A percentile compares a stretch with the other conserved stretches of the same genome.
Conservation (phyloP, 2,888 invertebrate species). For the Yponomeuta plumbellus region DNA sequence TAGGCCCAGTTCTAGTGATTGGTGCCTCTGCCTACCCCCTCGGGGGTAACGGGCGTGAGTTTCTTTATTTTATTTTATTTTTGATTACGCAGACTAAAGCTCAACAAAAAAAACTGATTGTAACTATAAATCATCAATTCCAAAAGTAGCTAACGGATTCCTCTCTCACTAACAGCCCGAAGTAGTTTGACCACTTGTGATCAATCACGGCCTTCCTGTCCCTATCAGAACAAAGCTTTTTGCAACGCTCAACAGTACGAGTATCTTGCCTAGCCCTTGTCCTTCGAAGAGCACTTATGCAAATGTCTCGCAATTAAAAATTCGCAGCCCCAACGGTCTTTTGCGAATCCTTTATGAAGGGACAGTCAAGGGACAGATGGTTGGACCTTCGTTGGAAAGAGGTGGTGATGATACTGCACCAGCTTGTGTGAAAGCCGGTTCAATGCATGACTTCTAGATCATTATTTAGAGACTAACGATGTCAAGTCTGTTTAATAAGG, state of each 20-base stretch:
- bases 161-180: not conserved
- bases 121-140: too few relatives aligned
- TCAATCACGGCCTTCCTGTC: conserved; percentile 42
- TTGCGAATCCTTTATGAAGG: conserved; percentile 42
- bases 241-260: conserved; percentile 15
- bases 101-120: too few relatives aligned
- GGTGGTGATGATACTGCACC: not conserved
- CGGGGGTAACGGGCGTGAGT: too few relatives aligned
- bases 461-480: too few relatives aligned
- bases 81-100: too few relatives aligned
- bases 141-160: too few relatives aligned
- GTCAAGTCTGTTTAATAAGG: too few relatives aligned
- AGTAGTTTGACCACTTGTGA: conserved; percentile 41
- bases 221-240: conserved; percentile 32
- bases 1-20: too few relatives aligned
- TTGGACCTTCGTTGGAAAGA: conserved; percentile 25
- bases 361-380: conserved; percentile 43
- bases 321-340: conserved; percentile 51
- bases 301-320: conserved; percentile 62
- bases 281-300: conserved; percentile 49
- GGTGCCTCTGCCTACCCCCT: too few relatives aligned
- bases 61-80: too few relatives aligned
- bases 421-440: not conserved
- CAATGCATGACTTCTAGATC: too few relatives aligned
- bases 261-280: conserved; percentile 24